A percentile compares a stretch with the other conserved stretches of the same genome.
phyloP scores from a whole-genome alignment of 2,888 invertebrate species.

The Cyclophora punctaria region DNA sequence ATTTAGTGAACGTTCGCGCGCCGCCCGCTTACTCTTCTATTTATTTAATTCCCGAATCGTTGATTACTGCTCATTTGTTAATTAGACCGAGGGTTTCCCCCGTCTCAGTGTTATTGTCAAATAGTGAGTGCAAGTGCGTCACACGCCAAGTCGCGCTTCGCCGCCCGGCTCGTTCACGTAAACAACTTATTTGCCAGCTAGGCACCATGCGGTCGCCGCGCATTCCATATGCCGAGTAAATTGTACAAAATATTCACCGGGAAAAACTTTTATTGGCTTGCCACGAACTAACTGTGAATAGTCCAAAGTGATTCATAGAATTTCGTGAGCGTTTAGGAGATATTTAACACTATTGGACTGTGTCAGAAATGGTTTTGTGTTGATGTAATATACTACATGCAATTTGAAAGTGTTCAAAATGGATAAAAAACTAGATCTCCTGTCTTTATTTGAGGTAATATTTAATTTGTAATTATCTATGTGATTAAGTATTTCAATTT shows the following conservation, averaged over 20 bases:
- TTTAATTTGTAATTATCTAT: too few species aligned
- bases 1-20: constrained; percentile 41
- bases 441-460: constrained; percentile 69
- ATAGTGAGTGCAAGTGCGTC: constrained; percentile 25
- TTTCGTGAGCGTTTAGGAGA: constrained; percentile 26
- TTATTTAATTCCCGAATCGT: constrained; percentile 27
- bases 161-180: constrained; percentile 38
- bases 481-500: too few species aligned
- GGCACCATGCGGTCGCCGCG: constrained; percentile 67
- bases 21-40: neutral
- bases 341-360: constrained; percentile 22
- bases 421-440: constrained; percentile 70
- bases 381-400: constrained; percentile 39
- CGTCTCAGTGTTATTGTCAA: constrained; percentile 30
- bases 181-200: constrained; percentile 64
- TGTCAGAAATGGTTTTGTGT: constrained; percentile 34
- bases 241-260: constrained; percentile 29
- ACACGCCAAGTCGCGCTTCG: constrained; percentile 20
- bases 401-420: constrained; percentile 43
- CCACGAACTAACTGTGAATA: constrained; percentile 23
- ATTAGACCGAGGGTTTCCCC: constrained; percentile 41
- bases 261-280: constrained; percentile 20
- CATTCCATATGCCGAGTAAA: constrained; percentile 54
- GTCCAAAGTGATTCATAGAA: constrained; percentile 28
- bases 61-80: constrained; percentile 39